Evolutionary conservation across 2,888 invertebrate genomes (phyloP).

Genomic region (Acanthacorydalis orientalis): DNA sequence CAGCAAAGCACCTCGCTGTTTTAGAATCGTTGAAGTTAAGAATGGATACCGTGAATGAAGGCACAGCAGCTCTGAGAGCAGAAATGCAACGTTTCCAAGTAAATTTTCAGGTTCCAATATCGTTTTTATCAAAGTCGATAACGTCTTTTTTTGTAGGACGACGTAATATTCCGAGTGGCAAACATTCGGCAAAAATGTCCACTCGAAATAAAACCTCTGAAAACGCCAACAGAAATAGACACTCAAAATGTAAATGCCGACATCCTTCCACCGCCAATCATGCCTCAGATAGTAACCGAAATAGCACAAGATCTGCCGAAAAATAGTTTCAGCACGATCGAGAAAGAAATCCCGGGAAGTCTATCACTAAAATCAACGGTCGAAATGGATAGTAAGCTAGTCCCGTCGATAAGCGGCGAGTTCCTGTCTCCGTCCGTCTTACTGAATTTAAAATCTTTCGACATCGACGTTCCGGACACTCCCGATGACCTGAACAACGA

Average conservation of each 20-base stretch:
- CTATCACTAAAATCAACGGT: background rate
- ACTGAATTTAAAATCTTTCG: slow-evolving; percentile 33
- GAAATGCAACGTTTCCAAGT: slow-evolving; percentile 61
- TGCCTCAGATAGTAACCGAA: slow-evolving; percentile 10
- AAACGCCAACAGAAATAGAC: slow-evolving; percentile 42
- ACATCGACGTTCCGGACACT: slow-evolving; percentile 41
- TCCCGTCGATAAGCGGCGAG: slow-evolving; percentile 15
- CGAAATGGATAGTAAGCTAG: background rate
- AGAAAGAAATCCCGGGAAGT: background rate
- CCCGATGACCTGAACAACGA: slow-evolving; percentile 39
- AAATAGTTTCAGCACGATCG: no score
- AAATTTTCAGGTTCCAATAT: no score
- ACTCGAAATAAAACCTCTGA: slow-evolving; percentile 44
- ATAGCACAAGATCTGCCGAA: slow-evolving; percentile 17
- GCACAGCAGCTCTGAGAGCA: slow-evolving; percentile 46
- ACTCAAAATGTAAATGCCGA: slow-evolving; percentile 12
- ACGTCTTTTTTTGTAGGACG: slow-evolving; percentile 35
- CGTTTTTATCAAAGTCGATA: slow-evolving; percentile 1
- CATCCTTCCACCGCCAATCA: slow-evolving; percentile 14
- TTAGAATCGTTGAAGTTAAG: slow-evolving; percentile 49
- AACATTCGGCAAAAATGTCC: slow-evolving; percentile 59
- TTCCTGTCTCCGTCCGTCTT: slow-evolving; percentile 40
- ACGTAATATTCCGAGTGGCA: slow-evolving; percentile 54
- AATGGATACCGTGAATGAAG: slow-evolving; percentile 41
- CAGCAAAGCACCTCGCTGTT: slow-evolving; percentile 59